phyloP scores from a whole-genome alignment of 2,888 invertebrate species.

The Andrena chrysosceles region DNA sequence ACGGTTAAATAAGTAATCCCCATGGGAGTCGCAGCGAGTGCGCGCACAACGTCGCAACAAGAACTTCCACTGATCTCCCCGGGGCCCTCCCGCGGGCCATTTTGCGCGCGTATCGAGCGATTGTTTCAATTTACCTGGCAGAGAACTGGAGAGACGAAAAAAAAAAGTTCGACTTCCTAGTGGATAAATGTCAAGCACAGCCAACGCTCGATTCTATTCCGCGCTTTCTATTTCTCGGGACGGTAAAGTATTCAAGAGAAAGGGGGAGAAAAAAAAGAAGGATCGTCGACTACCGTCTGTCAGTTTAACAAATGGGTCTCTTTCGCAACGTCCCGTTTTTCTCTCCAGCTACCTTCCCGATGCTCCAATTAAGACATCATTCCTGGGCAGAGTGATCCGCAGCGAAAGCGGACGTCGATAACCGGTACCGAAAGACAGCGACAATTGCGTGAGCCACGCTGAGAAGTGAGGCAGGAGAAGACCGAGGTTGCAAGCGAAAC shows the following conservation, averaged over 20 bases:
- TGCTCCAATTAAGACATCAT: constrained; percentile 53
- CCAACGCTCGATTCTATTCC: neutral
- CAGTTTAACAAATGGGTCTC: constrained; percentile 40
- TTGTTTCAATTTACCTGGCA: neutral
- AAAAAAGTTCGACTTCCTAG: neutral
- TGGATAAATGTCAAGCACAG: neutral
- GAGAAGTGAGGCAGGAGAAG: neutral
- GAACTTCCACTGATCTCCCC: neutral
- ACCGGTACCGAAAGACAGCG: constrained; percentile 47
- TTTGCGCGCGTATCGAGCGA: neutral
- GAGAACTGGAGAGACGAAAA: neutral
- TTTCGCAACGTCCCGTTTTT: neutral
- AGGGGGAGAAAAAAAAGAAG: neutral
- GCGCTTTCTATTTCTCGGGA: neutral
- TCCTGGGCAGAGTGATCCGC: constrained; percentile 41
- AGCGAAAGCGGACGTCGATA: constrained; percentile 56
- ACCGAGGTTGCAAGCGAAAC: constrained; percentile 19
- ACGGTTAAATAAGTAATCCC: constrained; percentile 25
- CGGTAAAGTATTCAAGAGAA: neutral
- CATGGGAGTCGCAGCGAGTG: constrained; percentile 9
- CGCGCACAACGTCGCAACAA: neutral
- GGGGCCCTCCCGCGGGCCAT: neutral
- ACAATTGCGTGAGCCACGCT: constrained; percentile 36
- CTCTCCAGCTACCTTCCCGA: neutral
- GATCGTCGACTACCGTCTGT: constrained; percentile 38